phyloP scores from a whole-genome alignment of 64 coral and sea anemone genomes.

The Montipora efflorescens region DNA sequence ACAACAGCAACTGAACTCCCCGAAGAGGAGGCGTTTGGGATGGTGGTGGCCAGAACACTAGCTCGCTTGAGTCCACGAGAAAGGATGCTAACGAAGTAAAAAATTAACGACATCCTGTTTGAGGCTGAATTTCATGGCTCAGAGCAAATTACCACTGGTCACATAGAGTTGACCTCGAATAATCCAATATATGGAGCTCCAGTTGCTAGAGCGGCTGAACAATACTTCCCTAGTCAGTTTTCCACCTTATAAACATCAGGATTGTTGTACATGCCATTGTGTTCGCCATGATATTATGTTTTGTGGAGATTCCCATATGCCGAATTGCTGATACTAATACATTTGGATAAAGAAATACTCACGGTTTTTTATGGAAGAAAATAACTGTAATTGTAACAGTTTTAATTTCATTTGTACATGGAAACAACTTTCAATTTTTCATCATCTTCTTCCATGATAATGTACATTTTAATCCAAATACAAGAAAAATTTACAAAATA shows the following conservation, averaged over 20 bases:
- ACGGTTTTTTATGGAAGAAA: not conserved
- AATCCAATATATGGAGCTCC: conserved; percentile 28
- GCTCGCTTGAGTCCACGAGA: not conserved
- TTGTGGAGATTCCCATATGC: not conserved
- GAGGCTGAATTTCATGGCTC: conserved; percentile 53
- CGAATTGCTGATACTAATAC: conserved; percentile 1
- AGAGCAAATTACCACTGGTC: not conserved
- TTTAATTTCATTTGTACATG: not conserved
- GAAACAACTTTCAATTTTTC: conserved; percentile 7
- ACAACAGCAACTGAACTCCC: not conserved
- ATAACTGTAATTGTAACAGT: not conserved
- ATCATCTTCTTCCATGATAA: not conserved
- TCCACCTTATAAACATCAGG: not conserved
- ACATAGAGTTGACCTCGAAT: not conserved
- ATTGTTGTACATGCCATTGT: not conserved
- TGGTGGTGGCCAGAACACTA: not conserved
- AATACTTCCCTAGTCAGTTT: not conserved
- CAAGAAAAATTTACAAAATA: not conserved
- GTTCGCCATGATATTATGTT: not conserved
- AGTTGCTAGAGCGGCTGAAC: conserved; percentile 6
- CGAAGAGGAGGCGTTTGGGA: not conserved
- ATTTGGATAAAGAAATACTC: not conserved
- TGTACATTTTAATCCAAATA: not conserved
- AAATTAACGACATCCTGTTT: conserved; percentile 27
- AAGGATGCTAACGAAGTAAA: conserved; percentile 23